A percentile compares a stretch with the other conserved stretches of the same genome.
Conservation (phyloP, 2,113 vertebrate species). For the Pollachius pollachius region DNA sequence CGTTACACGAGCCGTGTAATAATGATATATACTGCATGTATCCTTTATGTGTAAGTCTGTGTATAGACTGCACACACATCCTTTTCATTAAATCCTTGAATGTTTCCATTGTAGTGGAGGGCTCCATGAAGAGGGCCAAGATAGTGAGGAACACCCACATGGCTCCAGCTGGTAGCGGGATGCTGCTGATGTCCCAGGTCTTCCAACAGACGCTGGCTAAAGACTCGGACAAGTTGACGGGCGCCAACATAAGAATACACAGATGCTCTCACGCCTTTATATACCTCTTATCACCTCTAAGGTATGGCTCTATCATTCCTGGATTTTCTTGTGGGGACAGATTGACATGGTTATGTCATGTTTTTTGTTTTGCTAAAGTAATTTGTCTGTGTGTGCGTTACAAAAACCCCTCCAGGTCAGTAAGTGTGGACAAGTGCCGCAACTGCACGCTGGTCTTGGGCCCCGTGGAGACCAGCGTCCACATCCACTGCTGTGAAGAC, state of each 20-base stretch:
- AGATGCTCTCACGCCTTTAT: constrained; percentile 90
- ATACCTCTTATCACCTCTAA: constrained; percentile 91
- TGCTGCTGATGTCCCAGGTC: constrained; percentile 93
- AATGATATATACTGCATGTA: no score
- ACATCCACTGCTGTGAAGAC: constrained; percentile 87
- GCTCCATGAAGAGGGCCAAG: constrained; percentile 85
- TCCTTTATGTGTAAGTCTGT: no score
- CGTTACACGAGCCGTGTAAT: no score
- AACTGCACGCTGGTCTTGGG: constrained; percentile 89
- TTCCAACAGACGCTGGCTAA: constrained; percentile 93
- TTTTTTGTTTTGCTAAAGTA: no score
- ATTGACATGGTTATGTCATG: no score
- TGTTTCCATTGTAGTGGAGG: constrained; percentile 80
- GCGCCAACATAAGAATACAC: constrained; percentile 87
- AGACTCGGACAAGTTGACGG: constrained; percentile 86
- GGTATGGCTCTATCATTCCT: constrained; percentile 63
- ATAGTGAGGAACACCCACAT: constrained; percentile 81
- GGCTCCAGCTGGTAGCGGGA: constrained; percentile 79
- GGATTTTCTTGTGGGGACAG: no score
- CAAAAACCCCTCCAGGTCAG: constrained; percentile 73
- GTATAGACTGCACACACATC: background rate
- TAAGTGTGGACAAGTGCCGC: constrained; percentile 90
- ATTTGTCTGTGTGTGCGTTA: no score
- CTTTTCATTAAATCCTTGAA: constrained; percentile 6
- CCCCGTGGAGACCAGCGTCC: constrained; percentile 83